Percentiles rank a stretch among this genome's conserved stretches.
Evolutionary conservation across 2,888 invertebrate species (phyloP).

Genomic region (Ophion costatus): DNA sequence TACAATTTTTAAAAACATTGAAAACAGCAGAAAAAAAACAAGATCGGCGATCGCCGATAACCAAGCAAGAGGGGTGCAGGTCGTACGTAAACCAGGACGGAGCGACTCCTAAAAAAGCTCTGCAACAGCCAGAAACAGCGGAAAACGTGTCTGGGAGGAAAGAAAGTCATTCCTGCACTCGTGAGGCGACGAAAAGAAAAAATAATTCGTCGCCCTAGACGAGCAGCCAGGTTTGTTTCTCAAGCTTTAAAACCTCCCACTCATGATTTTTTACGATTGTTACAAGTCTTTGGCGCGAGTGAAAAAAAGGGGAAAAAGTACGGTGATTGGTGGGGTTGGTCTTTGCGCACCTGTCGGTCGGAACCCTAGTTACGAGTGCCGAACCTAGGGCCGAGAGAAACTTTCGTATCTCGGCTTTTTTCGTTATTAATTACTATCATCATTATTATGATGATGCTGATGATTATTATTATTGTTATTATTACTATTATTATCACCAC

Average conservation of each 20-base stretch:
- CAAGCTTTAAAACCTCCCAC: conserved; percentile 35
- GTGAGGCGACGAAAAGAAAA: conserved; percentile 13
- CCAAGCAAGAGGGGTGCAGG: conserved; percentile 64
- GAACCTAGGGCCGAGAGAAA: conserved; percentile 82
- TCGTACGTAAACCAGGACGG: conserved; percentile 60
- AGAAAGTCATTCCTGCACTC: conserved; percentile 29
- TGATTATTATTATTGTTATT: conserved; percentile 39
- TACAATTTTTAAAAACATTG: background rate
- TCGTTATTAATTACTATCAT: conserved; percentile 24
- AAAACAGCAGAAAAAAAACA: conserved; percentile 8
- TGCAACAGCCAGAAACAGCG: conserved; percentile 56
- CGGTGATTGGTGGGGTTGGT: conserved; percentile 80
- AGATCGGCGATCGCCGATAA: conserved; percentile 17
- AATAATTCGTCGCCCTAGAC: conserved; percentile 16
- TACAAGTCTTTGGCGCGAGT: conserved; percentile 57
- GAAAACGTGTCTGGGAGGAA: conserved; percentile 40
- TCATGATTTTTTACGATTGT: conserved; percentile 27
- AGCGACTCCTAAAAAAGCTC: conserved; percentile 52
- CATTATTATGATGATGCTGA: conserved; percentile 1
- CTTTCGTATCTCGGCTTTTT: conserved; percentile 75
- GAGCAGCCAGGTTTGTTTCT: conserved; percentile 37
- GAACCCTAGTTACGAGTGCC: conserved; percentile 84
- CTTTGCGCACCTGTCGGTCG: conserved; percentile 81
- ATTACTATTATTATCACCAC: conserved; percentile 17
- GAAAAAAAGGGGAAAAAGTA: conserved; percentile 71